Evolutionary conservation across 2,888 invertebrate species (phyloP).

Genomic region (Aleiodes testaceus): DNA sequence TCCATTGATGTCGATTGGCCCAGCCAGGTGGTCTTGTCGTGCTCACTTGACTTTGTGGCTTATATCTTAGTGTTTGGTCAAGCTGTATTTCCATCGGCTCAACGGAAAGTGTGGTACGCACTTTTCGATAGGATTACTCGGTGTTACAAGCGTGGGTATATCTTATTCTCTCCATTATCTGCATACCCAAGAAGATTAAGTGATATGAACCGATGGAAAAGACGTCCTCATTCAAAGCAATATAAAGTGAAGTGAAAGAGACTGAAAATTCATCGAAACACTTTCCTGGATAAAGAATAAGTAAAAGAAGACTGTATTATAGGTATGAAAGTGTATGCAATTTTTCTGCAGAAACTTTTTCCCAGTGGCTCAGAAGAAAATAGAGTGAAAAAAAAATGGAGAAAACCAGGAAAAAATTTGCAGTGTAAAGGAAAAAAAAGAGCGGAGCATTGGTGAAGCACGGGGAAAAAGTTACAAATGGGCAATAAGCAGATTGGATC

Average conservation of each 20-base stretch:
- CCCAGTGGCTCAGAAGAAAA: slow-evolving; percentile 46
- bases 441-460: slow-evolving; percentile 40
- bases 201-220: neutral
- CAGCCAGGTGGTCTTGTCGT: slow-evolving; percentile 28
- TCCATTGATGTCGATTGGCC: slow-evolving; percentile 32
- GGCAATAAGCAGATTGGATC: slow-evolving; percentile 66
- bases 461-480: slow-evolving; percentile 59
- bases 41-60: slow-evolving; percentile 24
- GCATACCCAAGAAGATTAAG: slow-evolving; percentile 22
- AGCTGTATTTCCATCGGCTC: slow-evolving; percentile 19
- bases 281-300: slow-evolving; percentile 2
- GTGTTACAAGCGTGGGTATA: slow-evolving; percentile 34
- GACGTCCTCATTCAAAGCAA: neutral
- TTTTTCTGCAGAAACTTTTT: slow-evolving; percentile 54
- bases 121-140: slow-evolving; percentile 39
- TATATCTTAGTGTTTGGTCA: slow-evolving; percentile 25
- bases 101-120: slow-evolving; percentile 13
- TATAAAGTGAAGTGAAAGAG: slow-evolving; percentile 9
- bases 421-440: slow-evolving; percentile 40
- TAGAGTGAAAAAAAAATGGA: slow-evolving; percentile 35
- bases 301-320: slow-evolving; percentile 22
- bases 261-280: slow-evolving; percentile 18
- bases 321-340: slow-evolving; percentile 49
- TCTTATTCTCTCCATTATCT: slow-evolving; percentile 22
- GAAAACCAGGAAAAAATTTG: slow-evolving; percentile 45